These are phyloP conservation scores for Rhineura floridana DNA, from an alignment of 2,113 vertebrate species.

Conservation along the genomic window DNA sequence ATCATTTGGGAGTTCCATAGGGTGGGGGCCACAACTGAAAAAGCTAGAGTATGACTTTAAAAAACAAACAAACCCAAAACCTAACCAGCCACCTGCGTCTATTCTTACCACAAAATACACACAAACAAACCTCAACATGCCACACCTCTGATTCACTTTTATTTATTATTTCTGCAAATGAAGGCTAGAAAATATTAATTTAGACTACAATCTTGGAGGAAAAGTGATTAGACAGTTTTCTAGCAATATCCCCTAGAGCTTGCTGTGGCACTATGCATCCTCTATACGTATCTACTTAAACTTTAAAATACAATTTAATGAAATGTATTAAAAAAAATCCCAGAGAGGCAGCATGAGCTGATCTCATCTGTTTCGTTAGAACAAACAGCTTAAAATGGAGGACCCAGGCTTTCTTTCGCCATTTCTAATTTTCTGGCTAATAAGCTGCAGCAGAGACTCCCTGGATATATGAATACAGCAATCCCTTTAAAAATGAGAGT, in stretches of 20 bases:
- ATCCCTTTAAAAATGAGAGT: conserved; percentile 10
- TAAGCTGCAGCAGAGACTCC: conserved; percentile 71
- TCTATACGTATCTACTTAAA: conserved; percentile 35
- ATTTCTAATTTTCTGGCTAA: conserved; percentile 73
- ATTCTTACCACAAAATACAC: neutral
- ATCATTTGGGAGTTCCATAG: too few relatives aligned
- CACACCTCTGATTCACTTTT: neutral
- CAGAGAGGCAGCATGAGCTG: conserved; percentile 50
- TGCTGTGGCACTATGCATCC: conserved; percentile 2
- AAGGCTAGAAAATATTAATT: conserved; percentile 35
- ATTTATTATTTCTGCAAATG: conserved; percentile 10
- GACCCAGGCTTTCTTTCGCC: conserved; percentile 68
- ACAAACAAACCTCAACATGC: neutral
- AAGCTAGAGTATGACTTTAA: conserved; percentile 1
- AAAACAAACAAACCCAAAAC: neutral
- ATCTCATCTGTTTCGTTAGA: conserved; percentile 59
- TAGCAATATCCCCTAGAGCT: conserved; percentile 34
- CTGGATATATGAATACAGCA: conserved; percentile 62
- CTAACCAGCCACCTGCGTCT: rapidly evolving
- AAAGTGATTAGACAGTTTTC: conserved; percentile 32
- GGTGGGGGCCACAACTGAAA: too few relatives aligned
- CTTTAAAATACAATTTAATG: conserved; percentile 63
- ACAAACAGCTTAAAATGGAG: conserved; percentile 69
- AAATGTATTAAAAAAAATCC: conserved; percentile 31
- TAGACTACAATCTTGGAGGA: neutral